These are phyloP conservation scores for Holotrichia oblita DNA, from an alignment of 1,140 invertebrate genomes.

Conservation along the genomic window DNA sequence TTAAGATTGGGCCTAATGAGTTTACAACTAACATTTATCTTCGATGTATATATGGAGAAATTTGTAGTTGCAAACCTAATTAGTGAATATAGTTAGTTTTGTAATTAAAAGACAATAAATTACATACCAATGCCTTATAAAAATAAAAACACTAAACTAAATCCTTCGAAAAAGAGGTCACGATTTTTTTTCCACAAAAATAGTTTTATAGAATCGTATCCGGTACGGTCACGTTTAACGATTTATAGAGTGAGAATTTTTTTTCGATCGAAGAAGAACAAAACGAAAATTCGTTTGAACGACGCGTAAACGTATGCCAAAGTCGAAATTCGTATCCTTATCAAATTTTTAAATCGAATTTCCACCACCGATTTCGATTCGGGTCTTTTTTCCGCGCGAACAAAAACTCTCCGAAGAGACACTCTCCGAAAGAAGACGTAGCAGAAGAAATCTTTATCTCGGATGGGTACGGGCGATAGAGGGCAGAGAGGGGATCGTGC, in stretches of 20 bases:
- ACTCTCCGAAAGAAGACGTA: slow-evolving; percentile 1
- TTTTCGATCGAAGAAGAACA: background rate
- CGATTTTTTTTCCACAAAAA: background rate
- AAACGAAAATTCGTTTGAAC: background rate
- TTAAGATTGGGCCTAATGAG: too few relatives aligned
- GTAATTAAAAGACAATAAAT: too few relatives aligned
- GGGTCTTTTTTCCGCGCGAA: slow-evolving; percentile 3
- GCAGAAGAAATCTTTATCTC: background rate
- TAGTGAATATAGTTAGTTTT: too few relatives aligned
- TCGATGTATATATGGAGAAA: too few relatives aligned
- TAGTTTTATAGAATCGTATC: background rate
- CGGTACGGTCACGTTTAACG: background rate
- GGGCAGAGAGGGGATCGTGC: background rate
- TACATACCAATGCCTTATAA: too few relatives aligned
- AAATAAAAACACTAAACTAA: too few relatives aligned
- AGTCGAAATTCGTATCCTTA: background rate
- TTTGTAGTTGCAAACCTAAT: too few relatives aligned
- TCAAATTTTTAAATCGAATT: background rate
- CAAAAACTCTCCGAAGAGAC: background rate
- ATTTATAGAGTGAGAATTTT: background rate
- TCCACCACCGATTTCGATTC: background rate
- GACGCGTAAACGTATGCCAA: background rate
- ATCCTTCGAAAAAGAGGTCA: background rate
- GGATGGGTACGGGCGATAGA: too few relatives aligned
- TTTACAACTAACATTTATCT: too few relatives aligned